Conservation (phyloP, 30 jellyfish, hydroid and myxozoan genomes). For the Chrysaora quinquecirrha region DNA sequence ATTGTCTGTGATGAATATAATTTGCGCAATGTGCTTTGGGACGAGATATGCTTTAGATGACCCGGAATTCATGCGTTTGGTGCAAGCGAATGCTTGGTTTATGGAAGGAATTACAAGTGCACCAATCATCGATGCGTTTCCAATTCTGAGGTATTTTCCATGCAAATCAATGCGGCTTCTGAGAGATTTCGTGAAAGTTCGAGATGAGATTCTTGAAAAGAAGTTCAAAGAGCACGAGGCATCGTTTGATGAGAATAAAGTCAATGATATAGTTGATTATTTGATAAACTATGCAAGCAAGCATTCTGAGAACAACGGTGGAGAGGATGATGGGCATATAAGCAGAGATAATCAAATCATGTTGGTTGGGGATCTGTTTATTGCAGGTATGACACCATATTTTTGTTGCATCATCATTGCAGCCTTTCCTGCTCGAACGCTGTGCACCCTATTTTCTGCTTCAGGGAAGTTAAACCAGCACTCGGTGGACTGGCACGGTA, state of each 20-base stretch:
- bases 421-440: no score
- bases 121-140: constrained; percentile 40
- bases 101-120: constrained; percentile 24
- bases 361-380: constrained; percentile 39
- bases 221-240: constrained; percentile 36
- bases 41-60: constrained; percentile 27
- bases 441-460: no score
- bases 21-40: constrained; percentile 56
- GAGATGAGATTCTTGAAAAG: constrained; percentile 50
- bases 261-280: constrained; percentile 42
- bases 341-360: constrained; percentile 42
- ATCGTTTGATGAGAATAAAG: constrained; percentile 15
- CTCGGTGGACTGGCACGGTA: no score
- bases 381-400: constrained; percentile 28
- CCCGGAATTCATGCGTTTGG: constrained; percentile 42
- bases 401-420: background rate
- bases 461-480: no score
- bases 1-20: constrained; percentile 42
- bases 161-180: constrained; percentile 27
- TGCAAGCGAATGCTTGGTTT: constrained; percentile 34
- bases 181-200: constrained; percentile 18
- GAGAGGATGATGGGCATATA: background rate
- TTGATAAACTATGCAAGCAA: constrained; percentile 2
- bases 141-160: constrained; percentile 33
- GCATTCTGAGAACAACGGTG: background rate